Conservation (phyloP, 2,113 vertebrate species). For the Capreolus pygargus region DNA sequence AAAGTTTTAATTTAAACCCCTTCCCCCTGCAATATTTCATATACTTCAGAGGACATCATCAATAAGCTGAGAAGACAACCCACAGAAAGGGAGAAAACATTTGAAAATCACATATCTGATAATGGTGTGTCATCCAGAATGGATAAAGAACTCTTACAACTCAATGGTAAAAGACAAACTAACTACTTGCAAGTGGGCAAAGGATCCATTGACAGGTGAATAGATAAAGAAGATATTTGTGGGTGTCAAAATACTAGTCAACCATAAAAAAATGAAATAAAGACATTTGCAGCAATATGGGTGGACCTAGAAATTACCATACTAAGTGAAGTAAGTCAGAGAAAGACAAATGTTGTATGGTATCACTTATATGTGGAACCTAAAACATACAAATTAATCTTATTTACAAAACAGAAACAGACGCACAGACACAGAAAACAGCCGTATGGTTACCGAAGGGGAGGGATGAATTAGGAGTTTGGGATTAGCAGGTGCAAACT, state of each 20-base stretch:
- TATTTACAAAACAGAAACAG: neutral
- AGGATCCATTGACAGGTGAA: neutral
- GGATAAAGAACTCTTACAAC: neutral
- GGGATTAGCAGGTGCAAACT: neutral
- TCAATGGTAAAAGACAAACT: neutral
- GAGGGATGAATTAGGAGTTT: neutral
- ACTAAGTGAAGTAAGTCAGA: neutral
- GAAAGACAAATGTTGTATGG: neutral
- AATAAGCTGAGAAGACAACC: neutral
- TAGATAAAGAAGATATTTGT: neutral
- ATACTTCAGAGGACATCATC: neutral
- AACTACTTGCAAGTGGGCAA: neutral
- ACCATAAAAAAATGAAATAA: neutral
- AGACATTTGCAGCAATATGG: neutral
- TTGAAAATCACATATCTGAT: neutral
- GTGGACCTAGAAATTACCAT: neutral
- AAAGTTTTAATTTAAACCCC: neutral
- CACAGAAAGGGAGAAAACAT: neutral
- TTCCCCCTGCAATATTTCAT: neutral
- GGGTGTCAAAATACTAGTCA: neutral
- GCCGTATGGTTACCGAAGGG: neutral
- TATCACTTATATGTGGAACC: neutral
- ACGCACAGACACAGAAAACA: neutral
- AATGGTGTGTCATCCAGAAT: neutral
- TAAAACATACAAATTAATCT: neutral